Evolutionary conservation across 2,888 invertebrate species (phyloP), one percentile per base, ranked within the genome.

Genomic region (Cerastis rubricosa): DNA sequence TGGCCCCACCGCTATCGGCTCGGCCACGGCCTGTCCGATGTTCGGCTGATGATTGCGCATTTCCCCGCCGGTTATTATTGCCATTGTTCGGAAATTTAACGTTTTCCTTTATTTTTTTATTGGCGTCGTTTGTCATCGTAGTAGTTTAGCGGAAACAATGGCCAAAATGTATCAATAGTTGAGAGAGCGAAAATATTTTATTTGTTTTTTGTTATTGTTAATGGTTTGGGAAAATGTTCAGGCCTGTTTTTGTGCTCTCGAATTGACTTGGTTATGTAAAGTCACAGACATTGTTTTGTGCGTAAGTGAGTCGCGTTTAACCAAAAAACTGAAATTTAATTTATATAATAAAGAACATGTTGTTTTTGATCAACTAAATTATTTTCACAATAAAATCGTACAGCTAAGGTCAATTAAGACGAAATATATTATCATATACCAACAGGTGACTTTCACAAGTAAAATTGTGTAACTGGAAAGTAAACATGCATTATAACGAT

Each of bases 61-160:
- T 87, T 80, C 79, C 65, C 80, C 69, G 43, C 51, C 72, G 61
- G 80, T 79, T 86, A 85, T 85, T 89, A 88, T 85, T 84, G 78
- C 76, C 71, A 84, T 84, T 85, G 86, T 85, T 85, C 77, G 88
- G 85, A 85, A 86, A 85, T 88, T 87, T 87, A 83, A 86, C 85
- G 82, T 76, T 87, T 74, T 79, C 78, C 71, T 84, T 85, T 80
- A 79, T 81, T 79, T 84, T 86, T 84, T 85, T 84, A 88, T 83
- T 83, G 79, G n/a, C 43, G 22, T 75, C 81, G 73, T 88, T 87
- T 87, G 77, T 85, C 85, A 80, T 74, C 76, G 71, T 80, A 70
- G 69, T 78, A 85, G 80, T 84, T 85, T 78, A 87, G 85, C 76
- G 61, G 74, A 87, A 80, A 88, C 88, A 88, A 87, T 83, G 71